Conservation (phyloP, 2,113 vertebrate species). For the Ictalurus punctatus region DNA sequence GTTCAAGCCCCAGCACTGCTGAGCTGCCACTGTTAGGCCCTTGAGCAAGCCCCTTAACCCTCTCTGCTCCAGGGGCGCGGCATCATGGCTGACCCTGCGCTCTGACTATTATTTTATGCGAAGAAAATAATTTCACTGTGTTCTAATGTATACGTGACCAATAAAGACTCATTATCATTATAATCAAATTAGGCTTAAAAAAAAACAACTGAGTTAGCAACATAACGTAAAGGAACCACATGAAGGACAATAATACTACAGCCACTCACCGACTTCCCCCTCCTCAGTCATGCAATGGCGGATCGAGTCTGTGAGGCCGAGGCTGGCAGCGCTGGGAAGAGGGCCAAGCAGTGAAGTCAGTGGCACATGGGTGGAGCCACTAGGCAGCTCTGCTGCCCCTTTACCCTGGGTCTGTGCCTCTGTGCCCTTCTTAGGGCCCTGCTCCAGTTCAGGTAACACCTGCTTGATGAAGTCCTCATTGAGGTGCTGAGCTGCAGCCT, state of each 20-base stretch:
- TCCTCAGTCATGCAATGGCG: constrained; percentile 74
- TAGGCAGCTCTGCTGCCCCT: neutral
- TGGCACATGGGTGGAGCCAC: constrained; percentile 58
- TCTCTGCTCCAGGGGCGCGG: too few species aligned
- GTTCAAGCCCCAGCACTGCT: too few species aligned
- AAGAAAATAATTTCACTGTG: too few species aligned
- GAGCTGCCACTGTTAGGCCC: too few species aligned
- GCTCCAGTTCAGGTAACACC: constrained; percentile 71
- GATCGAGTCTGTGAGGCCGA: constrained; percentile 85
- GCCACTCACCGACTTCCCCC: constrained; percentile 76
- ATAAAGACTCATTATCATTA: neutral
- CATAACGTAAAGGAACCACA: too few species aligned
- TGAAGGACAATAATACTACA: neutral
- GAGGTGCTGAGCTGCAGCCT: constrained; percentile 84
- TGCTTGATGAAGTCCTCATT: constrained; percentile 86
- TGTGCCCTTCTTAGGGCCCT: neutral
- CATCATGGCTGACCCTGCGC: too few species aligned
- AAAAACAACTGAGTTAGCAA: too few species aligned
- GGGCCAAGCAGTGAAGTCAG: constrained; percentile 83
- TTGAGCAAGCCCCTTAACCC: too few species aligned
- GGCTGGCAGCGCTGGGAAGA: constrained; percentile 79
- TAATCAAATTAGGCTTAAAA: constrained; percentile 13
- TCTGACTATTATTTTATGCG: too few species aligned
- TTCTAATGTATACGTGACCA: too few species aligned
- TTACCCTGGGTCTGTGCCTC: constrained; percentile 9